Conservation (phyloP, 1,140 invertebrate species). For the Papilio glaucus region DNA sequence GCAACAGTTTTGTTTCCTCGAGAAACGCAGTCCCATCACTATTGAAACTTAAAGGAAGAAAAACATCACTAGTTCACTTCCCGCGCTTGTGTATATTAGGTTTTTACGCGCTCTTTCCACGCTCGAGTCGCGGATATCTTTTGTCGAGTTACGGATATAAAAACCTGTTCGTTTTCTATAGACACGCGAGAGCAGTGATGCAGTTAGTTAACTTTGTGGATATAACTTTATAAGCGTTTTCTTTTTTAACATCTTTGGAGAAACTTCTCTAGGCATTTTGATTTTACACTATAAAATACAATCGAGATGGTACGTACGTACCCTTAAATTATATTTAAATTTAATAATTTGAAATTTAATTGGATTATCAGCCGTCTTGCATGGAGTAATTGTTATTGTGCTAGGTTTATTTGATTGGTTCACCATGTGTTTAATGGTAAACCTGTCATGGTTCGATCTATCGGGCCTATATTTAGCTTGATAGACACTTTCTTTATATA, state of each 20-base stretch:
- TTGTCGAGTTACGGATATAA: conserved; percentile 5
- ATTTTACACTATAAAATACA: neutral
- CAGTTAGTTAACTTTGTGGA: neutral
- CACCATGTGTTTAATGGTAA: no score
- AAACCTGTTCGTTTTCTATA: conserved; percentile 26
- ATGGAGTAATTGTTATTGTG: no score
- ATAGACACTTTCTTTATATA: no score
- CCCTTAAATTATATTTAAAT: no score
- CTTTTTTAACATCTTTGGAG: neutral
- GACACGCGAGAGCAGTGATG: conserved; percentile 1
- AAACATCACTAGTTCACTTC: conserved; percentile 24
- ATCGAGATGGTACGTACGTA: neutral
- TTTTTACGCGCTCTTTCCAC: conserved; percentile 24
- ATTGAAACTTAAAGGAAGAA: conserved; percentile 8
- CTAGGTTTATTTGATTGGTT: no score
- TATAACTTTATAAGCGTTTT: neutral
- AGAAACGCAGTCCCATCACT: conserved; percentile 20
- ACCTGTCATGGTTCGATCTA: no score
- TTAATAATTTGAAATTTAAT: no score
- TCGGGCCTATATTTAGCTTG: no score
- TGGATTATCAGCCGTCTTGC: no score
- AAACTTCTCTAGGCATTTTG: neutral
- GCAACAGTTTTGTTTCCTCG: neutral
- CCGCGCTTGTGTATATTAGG: neutral
- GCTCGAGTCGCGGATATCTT: conserved; percentile 9